These are phyloP conservation scores for Mionectes macconnelli DNA, from an alignment of 2,113 vertebrate species.

Conservation along the genomic window DNA sequence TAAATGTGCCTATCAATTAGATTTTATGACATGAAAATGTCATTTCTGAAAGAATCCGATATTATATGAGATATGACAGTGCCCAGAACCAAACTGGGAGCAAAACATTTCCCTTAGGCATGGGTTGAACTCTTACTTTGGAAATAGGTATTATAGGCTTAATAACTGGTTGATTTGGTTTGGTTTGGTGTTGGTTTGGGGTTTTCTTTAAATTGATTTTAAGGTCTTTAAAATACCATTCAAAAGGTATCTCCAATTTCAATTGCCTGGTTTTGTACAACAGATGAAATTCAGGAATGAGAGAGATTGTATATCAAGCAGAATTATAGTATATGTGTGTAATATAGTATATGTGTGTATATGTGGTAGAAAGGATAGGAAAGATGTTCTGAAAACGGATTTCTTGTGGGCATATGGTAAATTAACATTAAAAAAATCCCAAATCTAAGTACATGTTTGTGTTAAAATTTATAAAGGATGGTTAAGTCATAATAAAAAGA, in stretches of 20 bases:
- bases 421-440: neutral
- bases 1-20: neutral
- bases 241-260: neutral
- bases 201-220: neutral
- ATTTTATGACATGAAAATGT: slow-evolving; percentile 38
- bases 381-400: neutral
- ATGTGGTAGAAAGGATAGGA: neutral
- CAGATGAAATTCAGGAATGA: neutral
- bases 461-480: neutral
- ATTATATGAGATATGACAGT: neutral
- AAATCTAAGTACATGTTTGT: neutral
- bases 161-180: neutral
- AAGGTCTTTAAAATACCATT: neutral
- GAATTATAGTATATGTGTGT: neutral
- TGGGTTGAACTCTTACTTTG: neutral
- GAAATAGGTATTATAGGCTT: neutral
- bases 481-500: neutral
- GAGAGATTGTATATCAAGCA: neutral
- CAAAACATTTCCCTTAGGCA: neutral
- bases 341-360: neutral
- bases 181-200: neutral
- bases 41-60: slow-evolving; percentile 8
- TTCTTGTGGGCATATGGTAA: neutral
- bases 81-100: neutral
- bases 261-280: neutral